Evolutionary conservation across 1,140 invertebrate genomes (phyloP).

Genomic region (Drosophila fuyamai): DNA sequence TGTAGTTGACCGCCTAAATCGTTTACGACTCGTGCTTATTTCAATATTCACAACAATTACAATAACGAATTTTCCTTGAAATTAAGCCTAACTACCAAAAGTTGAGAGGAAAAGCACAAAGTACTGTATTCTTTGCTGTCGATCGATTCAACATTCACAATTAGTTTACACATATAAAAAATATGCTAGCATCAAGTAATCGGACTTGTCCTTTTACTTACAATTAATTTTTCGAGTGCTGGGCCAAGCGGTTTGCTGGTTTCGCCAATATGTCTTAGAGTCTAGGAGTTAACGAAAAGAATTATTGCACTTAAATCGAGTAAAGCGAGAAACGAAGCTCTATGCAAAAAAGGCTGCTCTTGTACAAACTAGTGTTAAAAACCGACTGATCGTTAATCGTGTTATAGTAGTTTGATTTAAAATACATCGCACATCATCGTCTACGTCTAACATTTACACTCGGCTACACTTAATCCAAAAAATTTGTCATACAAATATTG

Average conservation of each 20-base stretch:
- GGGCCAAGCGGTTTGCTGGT: conserved; percentile 51
- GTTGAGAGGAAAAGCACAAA: conserved; percentile 78
- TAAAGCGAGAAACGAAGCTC: conserved; percentile 77
- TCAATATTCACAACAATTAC: conserved; percentile 82
- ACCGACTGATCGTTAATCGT: conserved; percentile 57
- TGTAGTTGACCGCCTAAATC: conserved; percentile 61
- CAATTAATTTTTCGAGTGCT: conserved; percentile 46
- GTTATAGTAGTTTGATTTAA: conserved; percentile 48
- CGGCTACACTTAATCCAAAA: conserved; percentile 75
- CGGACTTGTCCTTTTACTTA: conserved; percentile 19
- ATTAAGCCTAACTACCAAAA: conserved; percentile 81
- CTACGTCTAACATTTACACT: conserved; percentile 67
- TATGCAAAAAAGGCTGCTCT: conserved; percentile 78
- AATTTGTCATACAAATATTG: conserved; percentile 83
- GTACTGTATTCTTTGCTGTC: conserved; percentile 36
- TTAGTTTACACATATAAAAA: conserved; percentile 78
- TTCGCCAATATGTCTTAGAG: conserved; percentile 31
- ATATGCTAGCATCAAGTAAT: conserved; percentile 73
- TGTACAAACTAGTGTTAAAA: conserved; percentile 79
- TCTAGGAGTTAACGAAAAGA: conserved; percentile 70
- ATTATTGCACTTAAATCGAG: conserved; percentile 75
- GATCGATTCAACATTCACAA: conserved; percentile 68
- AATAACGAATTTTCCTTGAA: conserved; percentile 81
- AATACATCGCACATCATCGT: conserved; percentile 37
- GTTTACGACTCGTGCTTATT: conserved; percentile 74